Evolutionary conservation across 2,113 vertebrate genomes (phyloP), one percentile per base, ranked within the genome.

Genomic region (Semnornis frantzii): DNA sequence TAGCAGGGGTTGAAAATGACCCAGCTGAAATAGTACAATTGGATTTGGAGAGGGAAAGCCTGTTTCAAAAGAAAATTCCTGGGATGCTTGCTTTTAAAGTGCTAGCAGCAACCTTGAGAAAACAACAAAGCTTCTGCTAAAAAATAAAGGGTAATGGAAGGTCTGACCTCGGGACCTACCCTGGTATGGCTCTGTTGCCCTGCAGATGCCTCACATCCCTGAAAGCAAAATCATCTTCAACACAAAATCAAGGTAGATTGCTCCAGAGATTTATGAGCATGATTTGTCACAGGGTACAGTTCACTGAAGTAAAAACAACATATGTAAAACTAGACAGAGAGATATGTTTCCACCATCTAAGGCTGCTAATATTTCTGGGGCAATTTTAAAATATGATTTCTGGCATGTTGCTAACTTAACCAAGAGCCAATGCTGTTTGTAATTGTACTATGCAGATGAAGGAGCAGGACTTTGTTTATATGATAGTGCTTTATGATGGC

Each of bases 11-110:
- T 96, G 92, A 90, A 92, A 95, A 94, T 62, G 85, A 89, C 91
- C 85, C 82, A 87, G 87, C 89, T 94, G 89, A 95, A 96, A 69
- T 42, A 94, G 89, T 48, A 24, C 91, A 95, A 95, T 92, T 95
- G 62, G 91, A 97, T 91, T 95, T 94, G 75, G 90, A 96, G 66
- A 87, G 85, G 90, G 89, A 71, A 90, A 91, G 91, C 57, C 65
- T 94, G 94, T 89, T 97, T 94, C 89, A 87, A 96, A 94, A 96
- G 93, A 94, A 85, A 96, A 97, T 97, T 96, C 95, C 88, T 94
- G 78, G 70, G 94, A 97, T 97, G 89, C 78, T 94, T 96, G 85
- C 91, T 95, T 87, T 96, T 94, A 96, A 97, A 96, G 95, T 79
- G 72, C 82, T 64, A 95, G 96, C 72, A 74, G 89, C 77, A 88